A percentile compares a stretch with the other conserved stretches of the same genome.
Evolutionary conservation across 37 sponge, comb jelly and placozoan species (phyloP).

Genomic region (Ephydatia muelleri): DNA sequence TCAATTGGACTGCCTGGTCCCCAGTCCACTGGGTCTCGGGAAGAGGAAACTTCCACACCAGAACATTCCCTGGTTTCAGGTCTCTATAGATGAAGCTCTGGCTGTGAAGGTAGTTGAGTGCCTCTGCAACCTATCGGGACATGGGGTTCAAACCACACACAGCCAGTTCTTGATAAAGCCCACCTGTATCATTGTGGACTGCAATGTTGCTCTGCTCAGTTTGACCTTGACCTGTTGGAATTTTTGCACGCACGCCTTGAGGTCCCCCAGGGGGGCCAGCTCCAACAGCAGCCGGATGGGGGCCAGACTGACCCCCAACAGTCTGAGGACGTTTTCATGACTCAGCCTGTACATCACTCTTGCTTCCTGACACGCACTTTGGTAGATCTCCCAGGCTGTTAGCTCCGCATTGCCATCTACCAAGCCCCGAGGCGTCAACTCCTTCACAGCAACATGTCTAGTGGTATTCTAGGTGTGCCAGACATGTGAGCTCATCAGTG

Average conservation of each 20-base stretch:
- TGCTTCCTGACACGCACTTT: conserved; percentile 66
- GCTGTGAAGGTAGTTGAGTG: conserved; percentile 72
- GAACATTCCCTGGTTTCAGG: conserved; percentile 75
- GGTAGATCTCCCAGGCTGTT: conserved; percentile 64
- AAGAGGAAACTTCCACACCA: conserved; percentile 80
- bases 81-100: conserved; percentile 81
- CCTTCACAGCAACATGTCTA: conserved; percentile 58
- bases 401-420: conserved; percentile 21
- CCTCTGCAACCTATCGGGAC: conserved; percentile 66
- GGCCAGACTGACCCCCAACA: conserved; percentile 65
- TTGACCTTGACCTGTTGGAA: conserved; percentile 23
- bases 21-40: conserved; percentile 53
- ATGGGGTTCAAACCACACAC: neutral
- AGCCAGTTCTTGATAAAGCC: neutral
- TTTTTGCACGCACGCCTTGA: conserved; percentile 39
- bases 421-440: conserved; percentile 7
- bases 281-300: conserved; percentile 74
- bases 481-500: neutral
- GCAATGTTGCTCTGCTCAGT: conserved; percentile 40
- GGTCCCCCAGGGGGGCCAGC: conserved; percentile 75
- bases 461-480: neutral
- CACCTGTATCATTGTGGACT: conserved; percentile 68
- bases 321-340: conserved; percentile 68
- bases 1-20: conserved; percentile 37
- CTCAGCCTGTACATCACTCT: conserved; percentile 69